Evolutionary conservation across 2,113 vertebrate species (phyloP).

Genomic region (Kryptolebias marmoratus): DNA sequence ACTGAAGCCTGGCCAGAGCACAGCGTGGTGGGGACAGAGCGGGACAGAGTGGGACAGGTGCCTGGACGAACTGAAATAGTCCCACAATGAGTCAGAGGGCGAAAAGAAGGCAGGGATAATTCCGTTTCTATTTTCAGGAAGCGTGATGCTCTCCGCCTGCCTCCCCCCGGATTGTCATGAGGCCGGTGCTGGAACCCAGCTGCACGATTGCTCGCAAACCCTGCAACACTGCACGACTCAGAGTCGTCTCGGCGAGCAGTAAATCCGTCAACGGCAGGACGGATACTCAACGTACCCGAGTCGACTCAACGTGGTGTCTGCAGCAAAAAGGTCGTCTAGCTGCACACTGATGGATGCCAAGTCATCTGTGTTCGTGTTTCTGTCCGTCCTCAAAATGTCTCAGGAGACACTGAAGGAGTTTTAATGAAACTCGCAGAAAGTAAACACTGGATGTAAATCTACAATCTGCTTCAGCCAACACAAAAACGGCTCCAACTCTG

Average conservation of each 20-base stretch:
- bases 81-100: constrained; percentile 74
- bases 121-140: constrained; percentile 67
- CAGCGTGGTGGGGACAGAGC: constrained; percentile 46
- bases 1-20: background rate
- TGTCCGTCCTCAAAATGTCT: too few relatives aligned
- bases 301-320: background rate
- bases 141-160: constrained; percentile 35
- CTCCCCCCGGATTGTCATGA: constrained; percentile 51
- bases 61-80: constrained; percentile 71
- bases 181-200: constrained; percentile 9
- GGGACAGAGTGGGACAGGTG: constrained; percentile 69
- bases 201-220: constrained; percentile 39
- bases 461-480: too few relatives aligned
- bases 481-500: too few relatives aligned
- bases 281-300: background rate
- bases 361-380: too few relatives aligned
- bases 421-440: too few relatives aligned
- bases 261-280: background rate
- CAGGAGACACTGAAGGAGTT: too few relatives aligned
- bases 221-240: constrained; percentile 45
- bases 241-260: constrained; percentile 6
- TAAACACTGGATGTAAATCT: too few relatives aligned
- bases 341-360: background rate
- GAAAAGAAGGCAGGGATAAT: constrained; percentile 67
- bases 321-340: background rate